Base-by-base conservation (phyloP, 2,888 invertebrate species). In the Idaea biselata region DNA sequence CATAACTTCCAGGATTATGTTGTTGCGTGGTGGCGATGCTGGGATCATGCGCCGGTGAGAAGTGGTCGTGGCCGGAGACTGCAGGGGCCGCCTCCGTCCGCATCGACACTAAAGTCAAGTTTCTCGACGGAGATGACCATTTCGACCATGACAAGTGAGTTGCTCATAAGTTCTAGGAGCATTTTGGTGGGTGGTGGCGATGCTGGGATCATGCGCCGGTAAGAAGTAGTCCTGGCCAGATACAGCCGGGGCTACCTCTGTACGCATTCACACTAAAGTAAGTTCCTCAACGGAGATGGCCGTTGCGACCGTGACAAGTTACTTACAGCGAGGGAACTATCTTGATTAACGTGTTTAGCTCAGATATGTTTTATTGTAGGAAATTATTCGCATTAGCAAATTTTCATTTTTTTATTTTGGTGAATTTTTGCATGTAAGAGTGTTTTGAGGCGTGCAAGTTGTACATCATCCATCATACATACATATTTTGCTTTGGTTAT, bases 241-340 rank as follows among this genome's bases (percentile, higher is more conserved):
- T 31, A 69, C 63, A 1, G 63, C 65, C 25, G 25, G 25, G 16
- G 75, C 80, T 1, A 74, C 78, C 18, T 81, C 87, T 18, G 81
- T 84, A 57, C 77, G 84, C 63, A 83, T 91, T 62, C 90, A 90
- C 78, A 81, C 81, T 71, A 90, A 90, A 63, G 86, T 91, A 82
- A 79, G 58, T 89, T 91, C 75, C 68, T 76, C 16, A 88, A 89
- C 61, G 67, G 58, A 18, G 67, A 55, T 18, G 68, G 67, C 2
- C 55, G 58, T 0, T 63, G 33, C 18, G 68, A 67, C 2, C 55
- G 58, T 0, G 63, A 72, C 54, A 76, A 71, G 85, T 84, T n/a
- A n/a, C n/a, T n/a, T n/a, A n/a, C n/a, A n/a, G n/a, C n/a, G n/a
- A n/a, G n/a, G n/a, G n/a, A n/a, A n/a, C n/a, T n/a, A n/a, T n/a